These are phyloP conservation scores for Brachypodius melanocephalos DNA, from an alignment of 2,113 vertebrate species.

Conservation along the genomic window DNA sequence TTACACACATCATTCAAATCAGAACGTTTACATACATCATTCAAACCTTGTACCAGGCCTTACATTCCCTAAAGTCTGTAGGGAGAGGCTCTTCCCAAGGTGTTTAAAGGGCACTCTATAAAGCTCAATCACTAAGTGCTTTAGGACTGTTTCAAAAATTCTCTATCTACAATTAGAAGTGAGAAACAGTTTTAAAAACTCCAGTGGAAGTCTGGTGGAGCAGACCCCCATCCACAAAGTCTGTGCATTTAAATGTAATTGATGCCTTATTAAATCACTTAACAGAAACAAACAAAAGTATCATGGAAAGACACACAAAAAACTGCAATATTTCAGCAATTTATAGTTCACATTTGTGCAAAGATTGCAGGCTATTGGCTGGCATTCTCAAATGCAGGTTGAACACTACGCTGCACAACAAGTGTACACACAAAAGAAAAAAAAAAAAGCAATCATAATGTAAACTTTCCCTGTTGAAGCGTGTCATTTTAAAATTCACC, in stretches of 20 bases:
- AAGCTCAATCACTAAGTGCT: neutral
- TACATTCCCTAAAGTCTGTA: neutral
- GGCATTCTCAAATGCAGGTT: neutral
- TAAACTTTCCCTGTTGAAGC: neutral
- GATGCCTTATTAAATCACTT: neutral
- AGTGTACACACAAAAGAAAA: neutral
- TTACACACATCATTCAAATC: neutral
- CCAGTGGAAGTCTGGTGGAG: neutral
- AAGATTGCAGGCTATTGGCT: neutral
- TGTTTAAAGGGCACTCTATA: neutral
- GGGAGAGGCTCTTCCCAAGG: neutral
- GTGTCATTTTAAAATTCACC: neutral
- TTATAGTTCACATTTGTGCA: neutral
- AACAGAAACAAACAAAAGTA: neutral
- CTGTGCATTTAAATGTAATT: neutral
- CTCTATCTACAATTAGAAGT: neutral
- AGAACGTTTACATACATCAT: neutral
- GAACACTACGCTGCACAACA: neutral
- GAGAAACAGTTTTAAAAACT: neutral
- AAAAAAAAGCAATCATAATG: neutral
- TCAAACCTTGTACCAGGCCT: neutral
- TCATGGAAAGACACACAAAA: neutral
- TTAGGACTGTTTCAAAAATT: neutral
- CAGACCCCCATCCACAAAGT: neutral
- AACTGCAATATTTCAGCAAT: neutral